These are phyloP conservation scores for Micropoecilia bifurca DNA, from an alignment of 2,797 vertebrate genomes.

Conservation along the genomic window DNA sequence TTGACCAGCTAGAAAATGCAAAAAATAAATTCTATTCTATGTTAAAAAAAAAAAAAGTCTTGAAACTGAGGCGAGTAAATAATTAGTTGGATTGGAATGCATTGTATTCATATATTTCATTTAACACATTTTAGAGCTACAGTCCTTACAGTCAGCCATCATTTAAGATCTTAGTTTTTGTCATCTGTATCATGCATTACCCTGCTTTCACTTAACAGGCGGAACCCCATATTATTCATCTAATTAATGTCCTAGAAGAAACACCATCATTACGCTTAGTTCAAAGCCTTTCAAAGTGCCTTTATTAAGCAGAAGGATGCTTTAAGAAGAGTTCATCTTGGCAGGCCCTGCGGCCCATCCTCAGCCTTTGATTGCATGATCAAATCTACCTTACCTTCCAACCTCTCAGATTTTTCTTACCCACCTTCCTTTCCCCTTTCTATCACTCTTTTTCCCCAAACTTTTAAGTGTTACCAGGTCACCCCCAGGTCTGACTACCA, in stretches of 20 bases:
- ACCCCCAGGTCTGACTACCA: constrained; percentile 79
- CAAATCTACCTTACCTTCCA: constrained; percentile 73
- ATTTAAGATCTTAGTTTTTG: constrained; percentile 73
- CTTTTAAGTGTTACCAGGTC: constrained; percentile 72
- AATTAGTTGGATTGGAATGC: constrained; percentile 35
- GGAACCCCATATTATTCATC: constrained; percentile 78
- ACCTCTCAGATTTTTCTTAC: constrained; percentile 65
- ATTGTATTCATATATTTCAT: constrained; percentile 82
- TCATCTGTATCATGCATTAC: constrained; percentile 81
- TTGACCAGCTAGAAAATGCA: constrained; percentile 30
- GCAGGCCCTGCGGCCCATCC: constrained; percentile 83
- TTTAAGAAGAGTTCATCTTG: constrained; percentile 80
- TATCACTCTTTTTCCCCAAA: constrained; percentile 62
- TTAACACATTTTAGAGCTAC: constrained; percentile 77
- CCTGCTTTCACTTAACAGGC: constrained; percentile 85
- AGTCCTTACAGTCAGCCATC: constrained; percentile 73
- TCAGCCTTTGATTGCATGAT: constrained; percentile 79
- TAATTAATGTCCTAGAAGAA: constrained; percentile 77
- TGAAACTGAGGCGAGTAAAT: constrained; percentile 1
- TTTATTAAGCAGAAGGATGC: constrained; percentile 81
- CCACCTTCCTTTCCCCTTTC: constrained; percentile 59
- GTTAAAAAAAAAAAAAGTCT: not conserved
- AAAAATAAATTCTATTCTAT: constrained; percentile 3
- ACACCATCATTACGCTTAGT: constrained; percentile 77
- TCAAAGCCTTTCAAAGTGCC: constrained; percentile 81